Evolutionary conservation across 1,140 invertebrate species (phyloP), one percentile per base, ranked within the genome.

Genomic region (Pseudomyrmex pallidus): DNA sequence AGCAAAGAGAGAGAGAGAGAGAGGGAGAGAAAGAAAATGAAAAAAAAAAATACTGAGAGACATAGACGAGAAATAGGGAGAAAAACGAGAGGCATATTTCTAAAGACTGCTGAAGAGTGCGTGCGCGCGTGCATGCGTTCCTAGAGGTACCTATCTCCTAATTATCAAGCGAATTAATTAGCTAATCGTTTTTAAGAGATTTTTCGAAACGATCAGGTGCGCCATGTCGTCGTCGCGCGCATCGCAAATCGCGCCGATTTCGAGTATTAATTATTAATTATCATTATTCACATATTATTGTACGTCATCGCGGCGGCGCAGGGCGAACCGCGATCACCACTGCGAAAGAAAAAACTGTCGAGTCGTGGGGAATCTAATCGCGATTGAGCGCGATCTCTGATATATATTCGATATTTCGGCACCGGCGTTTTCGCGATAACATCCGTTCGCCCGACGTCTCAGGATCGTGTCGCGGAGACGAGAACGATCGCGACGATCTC

Each of bases 101-200:
- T 93, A 93, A 94, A 94, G 93, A 94, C 93, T 94, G 93, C 91
- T 93, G 91, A 91, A 89, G 91, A 91, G 87, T 93, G 92, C 85
- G 89, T 92, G 92, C 87, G 89, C 74, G 91, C 67, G 86, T 90
- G 91, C 87, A 91, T 92, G 91, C 89, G 88, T 92, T 92, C 90
- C 89, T 92, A 93, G 90, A 90, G 87, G 84, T 89, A 89, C 74
- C 88, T 86, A 89, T 88, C 84, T 84, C 87, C 84, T 82, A 86
- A 77, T 89, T 88, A 88, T 83, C 87, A 87, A 86, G 61, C 84
- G 82, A 89, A 48, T 86, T 88, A 72, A 84, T 86, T 88, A 89
- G 84, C 54, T 86, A 88, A 89, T 89, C 73, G 87, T 89, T 85
- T 80, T 84, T 89, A 85, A 89, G 77, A 62, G 74, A 77, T 52